Base-by-base conservation (phyloP, 1,140 invertebrate species). In the Sminthurides bifidus region DNA sequence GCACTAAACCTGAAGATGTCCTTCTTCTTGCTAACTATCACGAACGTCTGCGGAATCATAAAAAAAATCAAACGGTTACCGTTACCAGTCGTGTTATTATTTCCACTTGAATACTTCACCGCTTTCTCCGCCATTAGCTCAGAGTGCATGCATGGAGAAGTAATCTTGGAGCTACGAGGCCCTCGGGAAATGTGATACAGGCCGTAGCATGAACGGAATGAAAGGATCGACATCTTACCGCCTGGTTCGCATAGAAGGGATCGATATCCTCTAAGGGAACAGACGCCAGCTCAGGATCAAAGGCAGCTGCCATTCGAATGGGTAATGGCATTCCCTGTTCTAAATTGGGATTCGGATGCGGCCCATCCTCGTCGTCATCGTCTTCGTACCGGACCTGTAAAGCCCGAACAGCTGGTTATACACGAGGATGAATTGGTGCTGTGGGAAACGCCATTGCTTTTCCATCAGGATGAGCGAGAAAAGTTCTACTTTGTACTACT, bases 1-100 rank as follows among this genome's bases (percentile, higher is more conserved):
- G 92, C 90, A 76, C 87, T 93, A 81, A 97, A 98, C 75, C 92
- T 82, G 81, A 92, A 96, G 77, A 97, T 94, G 77, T 93, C 90
- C 80, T 91, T 93, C 76, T 92, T 92, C 80, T 87, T 94, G 78
- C 89, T 95, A 75, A 98, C 80, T 68, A 98, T 92, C 78, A 94
- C 85, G 79, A 96, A 96, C 71, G 92, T 95, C 92, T 96, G 80
- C 53, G 82, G 79, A 69, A 46, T 14, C 4, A 23, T 26, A 45
- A 14, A 52, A 23, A 35, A 50, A 46, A 57, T 17, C 57, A 43
- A 14, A 44, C 8, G n/a, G n/a, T 35, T n/a, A 35, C 33, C n/a
- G n/a, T n/a, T n/a, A n/a, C n/a, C n/a, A n/a, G n/a, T n/a, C n/a
- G n/a, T n/a, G n/a, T n/a, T n/a, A n/a, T n/a, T n/a, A n/a, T n/a